phyloP scores from a whole-genome alignment of 2,797 vertebrate species.

The Arremon aurantiirostris region DNA sequence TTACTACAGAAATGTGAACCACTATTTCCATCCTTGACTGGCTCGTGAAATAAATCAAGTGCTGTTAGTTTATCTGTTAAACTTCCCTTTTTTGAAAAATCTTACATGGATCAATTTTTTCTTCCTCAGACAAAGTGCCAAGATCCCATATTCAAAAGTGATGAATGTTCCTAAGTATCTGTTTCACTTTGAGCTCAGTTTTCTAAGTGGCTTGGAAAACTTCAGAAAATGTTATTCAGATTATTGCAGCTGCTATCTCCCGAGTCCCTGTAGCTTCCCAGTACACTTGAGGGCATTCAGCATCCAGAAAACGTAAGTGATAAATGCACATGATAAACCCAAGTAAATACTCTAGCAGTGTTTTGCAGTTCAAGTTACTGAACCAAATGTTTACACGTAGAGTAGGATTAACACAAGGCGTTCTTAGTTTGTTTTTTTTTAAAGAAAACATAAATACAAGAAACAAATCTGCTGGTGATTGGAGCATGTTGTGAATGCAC shows the following conservation, averaged over 20 bases:
- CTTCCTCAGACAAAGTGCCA: conserved; percentile 41
- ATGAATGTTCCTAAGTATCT: conserved; percentile 28
- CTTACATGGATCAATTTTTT: background rate
- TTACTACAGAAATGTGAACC: conserved; percentile 63
- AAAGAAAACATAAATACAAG: background rate
- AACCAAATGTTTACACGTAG: conserved; percentile 58
- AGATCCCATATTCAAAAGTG: conserved; percentile 20
- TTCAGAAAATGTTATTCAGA: background rate
- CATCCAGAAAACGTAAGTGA: background rate
- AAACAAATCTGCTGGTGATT: background rate
- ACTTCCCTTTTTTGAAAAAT: background rate
- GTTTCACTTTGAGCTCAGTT: conserved; percentile 23
- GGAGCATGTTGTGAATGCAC: fast-evolving
- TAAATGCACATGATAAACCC: conserved; percentile 19
- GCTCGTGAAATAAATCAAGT: conserved; percentile 42
- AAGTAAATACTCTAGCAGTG: background rate
- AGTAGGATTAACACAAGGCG: background rate
- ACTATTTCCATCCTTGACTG: conserved; percentile 41
- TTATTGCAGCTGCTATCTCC: conserved; percentile 46
- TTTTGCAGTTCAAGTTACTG: conserved; percentile 32
- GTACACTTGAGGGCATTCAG: conserved; percentile 37
- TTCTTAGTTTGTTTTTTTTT: background rate
- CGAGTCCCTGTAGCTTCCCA: background rate
- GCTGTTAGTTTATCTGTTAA: conserved; percentile 34
- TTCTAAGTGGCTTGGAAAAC: conserved; percentile 25